phyloP scores from a whole-genome alignment of 1,140 invertebrate species.

The Trachelipus rathkii region DNA sequence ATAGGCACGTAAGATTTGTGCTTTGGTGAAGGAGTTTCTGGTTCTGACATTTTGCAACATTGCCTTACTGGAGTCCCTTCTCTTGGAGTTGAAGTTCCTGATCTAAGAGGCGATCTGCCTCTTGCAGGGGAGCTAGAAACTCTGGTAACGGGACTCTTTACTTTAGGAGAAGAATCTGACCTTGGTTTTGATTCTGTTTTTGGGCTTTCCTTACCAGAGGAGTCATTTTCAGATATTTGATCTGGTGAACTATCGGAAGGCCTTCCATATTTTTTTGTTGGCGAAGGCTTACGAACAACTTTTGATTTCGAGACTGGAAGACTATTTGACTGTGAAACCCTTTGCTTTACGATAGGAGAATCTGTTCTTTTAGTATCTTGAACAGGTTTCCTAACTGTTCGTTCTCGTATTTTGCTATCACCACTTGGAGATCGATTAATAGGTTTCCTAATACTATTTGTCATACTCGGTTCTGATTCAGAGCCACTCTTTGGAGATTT shows the following conservation, averaged over 20 bases:
- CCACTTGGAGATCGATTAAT: not conserved
- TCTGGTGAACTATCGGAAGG: not conserved
- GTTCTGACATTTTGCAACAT: constrained; percentile 30
- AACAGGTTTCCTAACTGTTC: not conserved
- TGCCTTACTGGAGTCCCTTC: constrained; percentile 34
- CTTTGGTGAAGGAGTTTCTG: not conserved
- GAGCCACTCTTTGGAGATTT: not conserved
- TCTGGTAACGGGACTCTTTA: constrained; percentile 16
- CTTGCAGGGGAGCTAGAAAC: constrained; percentile 27
- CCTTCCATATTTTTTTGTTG: not conserved
- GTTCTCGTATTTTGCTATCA: not conserved
- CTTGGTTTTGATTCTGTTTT: not conserved
- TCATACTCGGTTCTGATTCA: not conserved
- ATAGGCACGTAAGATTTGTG: not conserved
- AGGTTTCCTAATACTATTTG: not conserved
- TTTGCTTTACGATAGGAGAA: not conserved
- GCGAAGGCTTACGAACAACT: not conserved
- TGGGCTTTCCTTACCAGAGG: not conserved
- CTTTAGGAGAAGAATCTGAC: not conserved
- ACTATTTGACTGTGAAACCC: not conserved
- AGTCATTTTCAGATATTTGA: not conserved
- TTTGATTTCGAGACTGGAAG: not conserved
- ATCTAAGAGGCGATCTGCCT: constrained; percentile 25
- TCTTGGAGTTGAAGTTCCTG: constrained; percentile 25
- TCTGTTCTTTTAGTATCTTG: not conserved